These are phyloP conservation scores for Aythya baeri DNA, from an alignment of 2,113 vertebrate species.

Conservation along the genomic window DNA sequence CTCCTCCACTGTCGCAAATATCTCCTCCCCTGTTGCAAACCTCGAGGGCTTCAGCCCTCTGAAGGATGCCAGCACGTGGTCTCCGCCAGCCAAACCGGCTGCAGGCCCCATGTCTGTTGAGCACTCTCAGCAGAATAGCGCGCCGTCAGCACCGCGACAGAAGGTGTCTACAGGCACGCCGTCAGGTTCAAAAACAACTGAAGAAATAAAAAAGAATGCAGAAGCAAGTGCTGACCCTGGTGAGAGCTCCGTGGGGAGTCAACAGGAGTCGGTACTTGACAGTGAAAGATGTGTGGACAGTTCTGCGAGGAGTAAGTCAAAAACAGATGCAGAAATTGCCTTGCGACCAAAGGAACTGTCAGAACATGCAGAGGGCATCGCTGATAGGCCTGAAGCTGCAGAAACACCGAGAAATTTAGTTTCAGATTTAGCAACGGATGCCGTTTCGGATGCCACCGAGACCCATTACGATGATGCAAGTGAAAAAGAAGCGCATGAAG, in stretches of 20 bases:
- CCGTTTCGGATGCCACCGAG: conserved; percentile 42
- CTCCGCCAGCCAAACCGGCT: conserved; percentile 56
- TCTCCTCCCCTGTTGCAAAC: conserved; percentile 63
- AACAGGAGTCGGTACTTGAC: conserved; percentile 37
- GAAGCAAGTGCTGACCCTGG: conserved; percentile 31
- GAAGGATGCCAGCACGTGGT: conserved; percentile 75
- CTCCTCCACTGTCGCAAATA: conserved; percentile 57
- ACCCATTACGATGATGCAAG: conserved; percentile 59
- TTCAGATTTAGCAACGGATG: conserved; percentile 39
- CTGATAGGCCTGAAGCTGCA: conserved; percentile 40
- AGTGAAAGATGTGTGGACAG: neutral
- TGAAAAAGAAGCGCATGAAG: conserved; percentile 66
- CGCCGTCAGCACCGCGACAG: neutral
- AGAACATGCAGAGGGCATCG: conserved; percentile 15
- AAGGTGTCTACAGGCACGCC: conserved; percentile 56
- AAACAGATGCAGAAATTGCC: conserved; percentile 30
- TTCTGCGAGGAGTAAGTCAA: conserved; percentile 42
- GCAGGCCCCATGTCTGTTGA: conserved; percentile 20
- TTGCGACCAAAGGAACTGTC: conserved; percentile 50
- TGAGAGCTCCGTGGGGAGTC: neutral
- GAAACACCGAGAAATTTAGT: conserved; percentile 25
- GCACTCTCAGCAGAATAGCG: conserved; percentile 11
- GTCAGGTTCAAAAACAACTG: conserved; percentile 12
- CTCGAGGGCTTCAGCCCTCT: conserved; percentile 78
- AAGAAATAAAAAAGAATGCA: conserved; percentile 56